A percentile compares a stretch with the other conserved stretches of the same genome.
Evolutionary conservation across 2,797 vertebrate genomes (phyloP).

Genomic region (Galagoides demidoff): DNA sequence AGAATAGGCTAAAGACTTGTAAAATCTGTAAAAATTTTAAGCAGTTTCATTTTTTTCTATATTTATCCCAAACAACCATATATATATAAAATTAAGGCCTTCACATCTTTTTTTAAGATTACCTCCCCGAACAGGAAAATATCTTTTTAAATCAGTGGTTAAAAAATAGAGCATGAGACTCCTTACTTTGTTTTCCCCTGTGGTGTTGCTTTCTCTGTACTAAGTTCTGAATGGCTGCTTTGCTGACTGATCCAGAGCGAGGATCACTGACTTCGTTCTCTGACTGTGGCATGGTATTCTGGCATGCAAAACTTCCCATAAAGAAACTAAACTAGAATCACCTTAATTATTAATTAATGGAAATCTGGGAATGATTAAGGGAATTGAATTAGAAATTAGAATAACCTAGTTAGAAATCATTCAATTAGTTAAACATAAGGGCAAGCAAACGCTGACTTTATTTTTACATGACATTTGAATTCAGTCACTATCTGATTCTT

Average conservation of each 20-base stretch:
- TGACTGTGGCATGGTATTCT: not conserved
- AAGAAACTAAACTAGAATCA: not conserved
- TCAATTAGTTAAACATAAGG: not conserved
- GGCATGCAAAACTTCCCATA: not conserved
- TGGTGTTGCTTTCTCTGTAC: not conserved
- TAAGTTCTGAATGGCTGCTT: not conserved
- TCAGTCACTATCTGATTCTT: not conserved
- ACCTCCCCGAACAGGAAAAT: constrained; percentile 14
- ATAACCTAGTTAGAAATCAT: constrained; percentile 39
- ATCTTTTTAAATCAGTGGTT: not conserved
- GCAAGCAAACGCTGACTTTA: not conserved
- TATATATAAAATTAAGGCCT: not conserved
- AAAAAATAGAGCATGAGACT: not conserved
- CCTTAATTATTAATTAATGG: not conserved
- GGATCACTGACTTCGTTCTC: not conserved
- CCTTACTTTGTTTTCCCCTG: not conserved
- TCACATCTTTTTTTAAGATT: not conserved
- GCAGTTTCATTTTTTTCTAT: constrained; percentile 13
- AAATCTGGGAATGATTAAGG: not conserved
- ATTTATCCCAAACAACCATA: not conserved
- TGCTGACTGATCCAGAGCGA: not conserved
- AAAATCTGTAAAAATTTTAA: constrained; percentile 5
- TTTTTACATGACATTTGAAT: constrained; percentile 33
- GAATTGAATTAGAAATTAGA: not conserved
- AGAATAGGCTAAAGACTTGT: not conserved